Evolutionary conservation across 1,140 invertebrate genomes (phyloP), one percentile per base, ranked within the genome.

Genomic region (Pogonomyrmex barbatus): DNA sequence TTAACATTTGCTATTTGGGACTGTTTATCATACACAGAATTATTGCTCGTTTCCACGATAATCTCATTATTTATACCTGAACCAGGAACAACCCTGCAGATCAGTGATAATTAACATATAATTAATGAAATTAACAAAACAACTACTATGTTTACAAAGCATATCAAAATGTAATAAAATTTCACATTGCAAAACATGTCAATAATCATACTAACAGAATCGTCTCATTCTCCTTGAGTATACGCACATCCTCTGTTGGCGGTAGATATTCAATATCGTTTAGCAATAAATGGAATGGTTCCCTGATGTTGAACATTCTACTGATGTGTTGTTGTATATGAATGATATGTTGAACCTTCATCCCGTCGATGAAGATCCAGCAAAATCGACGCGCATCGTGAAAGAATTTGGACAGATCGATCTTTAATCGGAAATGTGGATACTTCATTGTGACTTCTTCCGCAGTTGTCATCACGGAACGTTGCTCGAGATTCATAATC

Each of bases 391-490:
- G 82, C 0, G 73, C 87, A 73, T 94, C 92, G 10, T 91, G 63
- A 47, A 90, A 92, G 56, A 89, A 92, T n/a, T 88, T 87, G 0
- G 92, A 90, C 10, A 94, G 70, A 81, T 94, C 87, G 0, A 93
- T 71, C 81, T 92, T 93, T 0, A 93, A n/a, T 0, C 93, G 87
- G 81, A 91, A 94, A 88, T 93, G 88, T 6, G 70, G 50, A 17
- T 70, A 76, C 60, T 33, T 47, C 71, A 58, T 83, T 9, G 33
- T 39, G 50, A 39, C 4, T 56, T n/a, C 62, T 36, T 67, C 47
- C 14, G 47, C 3, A 1, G 8, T 42, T 42, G 24, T 47, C 75
- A 45, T 47, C 9, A 36, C 10, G 8, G n/a, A 77, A 75, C 10
- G 33, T 54, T 24, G 24, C 45, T 47, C 4, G n/a, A 45, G 24